Base-by-base conservation (phyloP, 2,888 invertebrate species). In the Caenorhabditis sinica region DNA sequence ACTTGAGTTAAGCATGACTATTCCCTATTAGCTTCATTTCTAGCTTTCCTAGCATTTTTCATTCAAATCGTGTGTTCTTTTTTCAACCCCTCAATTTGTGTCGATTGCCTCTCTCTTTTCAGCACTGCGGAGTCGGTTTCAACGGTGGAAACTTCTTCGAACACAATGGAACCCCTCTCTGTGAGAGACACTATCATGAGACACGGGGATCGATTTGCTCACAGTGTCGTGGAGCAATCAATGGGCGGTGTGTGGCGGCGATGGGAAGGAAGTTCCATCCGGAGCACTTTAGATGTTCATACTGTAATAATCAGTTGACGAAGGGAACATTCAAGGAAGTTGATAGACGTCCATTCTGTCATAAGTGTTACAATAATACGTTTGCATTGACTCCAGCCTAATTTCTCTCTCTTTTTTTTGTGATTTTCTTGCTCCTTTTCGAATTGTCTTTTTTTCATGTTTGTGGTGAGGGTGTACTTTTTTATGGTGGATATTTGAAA, bases 271-370 rank as follows among this genome's bases (percentile, higher is more conserved):
- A 99, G 94, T 99, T 97, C 95, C 99, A 99, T 94, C 98, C 98
- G 0, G 98, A 99, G 93, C 98, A 99, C 94, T 99, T 99, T 93
- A 97, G 97, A 9, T 99, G 99, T 94, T 97, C 98, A n/a, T 92
- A 98, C 94, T 99, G 99, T 93, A 95, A 97, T 86, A 96, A 97
- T 93, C 98, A 98, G 93, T 95, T 99, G 89, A 98, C 98, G 94
- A 98, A 98, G 93, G 98, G 98, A 91, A 99, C 98, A 0, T 99
- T 99, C 94, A 99, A 99, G 93, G 99, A 99, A 93, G 97, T 98
- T 93, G 97, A 97, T 93, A 97, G 97, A 92, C 97, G 98, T 93
- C 98, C 99, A 1, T 99, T 98, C 94, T 99, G 99, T 93, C 98
- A 99, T 93, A 95, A 95, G 85, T 99, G 98, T 94, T 99, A 98